Evolutionary conservation across 2,113 vertebrate species (phyloP).

Genomic region (Entomyzon cyanotis): DNA sequence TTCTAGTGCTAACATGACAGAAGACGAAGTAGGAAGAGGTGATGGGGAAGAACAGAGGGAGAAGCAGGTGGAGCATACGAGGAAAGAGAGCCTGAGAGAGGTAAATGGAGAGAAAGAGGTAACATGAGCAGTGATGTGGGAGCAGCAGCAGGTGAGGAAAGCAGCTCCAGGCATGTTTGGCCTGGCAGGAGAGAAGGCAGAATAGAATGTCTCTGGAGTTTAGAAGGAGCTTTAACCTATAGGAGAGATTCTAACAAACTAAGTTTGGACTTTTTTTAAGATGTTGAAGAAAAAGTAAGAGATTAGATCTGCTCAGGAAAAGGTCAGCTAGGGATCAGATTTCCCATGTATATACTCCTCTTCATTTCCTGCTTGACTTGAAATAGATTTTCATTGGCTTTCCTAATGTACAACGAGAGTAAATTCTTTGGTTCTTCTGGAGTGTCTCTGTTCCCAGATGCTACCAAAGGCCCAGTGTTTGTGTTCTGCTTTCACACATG

Average conservation of each 20-base stretch:
- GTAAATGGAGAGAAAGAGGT: not conserved
- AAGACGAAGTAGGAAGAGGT: not conserved
- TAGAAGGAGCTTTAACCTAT: not conserved
- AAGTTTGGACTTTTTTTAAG: not conserved
- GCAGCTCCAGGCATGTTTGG: accelerated
- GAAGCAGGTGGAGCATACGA: not conserved
- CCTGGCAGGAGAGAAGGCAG: not conserved
- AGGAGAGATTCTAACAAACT: not conserved
- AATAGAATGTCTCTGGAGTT: not conserved
- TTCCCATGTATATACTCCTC: not conserved
- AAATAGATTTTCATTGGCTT: not conserved
- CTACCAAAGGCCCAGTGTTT: not conserved
- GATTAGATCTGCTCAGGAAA: not conserved
- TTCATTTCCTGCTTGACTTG: not conserved
- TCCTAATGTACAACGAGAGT: not conserved
- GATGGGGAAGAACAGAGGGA: not conserved
- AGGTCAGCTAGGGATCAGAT: not conserved
- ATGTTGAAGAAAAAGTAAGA: not conserved
- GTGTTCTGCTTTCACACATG: not conserved
- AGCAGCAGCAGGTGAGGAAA: not conserved
- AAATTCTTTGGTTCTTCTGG: not conserved
- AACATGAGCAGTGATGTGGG: not conserved
- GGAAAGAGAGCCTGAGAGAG: not conserved
- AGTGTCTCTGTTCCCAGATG: not conserved
- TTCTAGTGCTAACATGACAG: not conserved